Conservation (phyloP, 2,797 vertebrate species). For the Syngnathus rostellatus region DNA sequence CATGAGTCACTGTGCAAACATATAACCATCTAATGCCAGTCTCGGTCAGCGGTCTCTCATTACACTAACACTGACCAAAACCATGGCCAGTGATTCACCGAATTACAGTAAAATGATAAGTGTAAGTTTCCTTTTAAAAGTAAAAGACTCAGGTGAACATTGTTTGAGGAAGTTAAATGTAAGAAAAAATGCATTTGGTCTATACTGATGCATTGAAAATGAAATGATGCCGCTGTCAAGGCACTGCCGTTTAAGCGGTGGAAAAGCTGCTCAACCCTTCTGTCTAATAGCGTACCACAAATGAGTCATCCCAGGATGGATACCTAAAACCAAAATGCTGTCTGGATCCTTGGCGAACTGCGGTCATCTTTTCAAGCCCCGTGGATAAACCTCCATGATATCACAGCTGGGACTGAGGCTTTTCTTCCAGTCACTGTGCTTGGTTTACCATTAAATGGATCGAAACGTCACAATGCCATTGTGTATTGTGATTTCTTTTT, state of each 20-base stretch:
- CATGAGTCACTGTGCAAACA: background rate
- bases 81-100: constrained; percentile 7
- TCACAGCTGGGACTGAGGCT: constrained; percentile 59
- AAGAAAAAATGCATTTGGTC: constrained; percentile 1
- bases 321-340: constrained; percentile 48
- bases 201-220: constrained; percentile 9
- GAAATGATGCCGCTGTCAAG: constrained; percentile 21
- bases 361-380: constrained; percentile 51
- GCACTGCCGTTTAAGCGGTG: constrained; percentile 24
- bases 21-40: constrained; percentile 2
- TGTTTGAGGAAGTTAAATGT: background rate
- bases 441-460: constrained; percentile 58
- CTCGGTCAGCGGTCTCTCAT: constrained; percentile 3
- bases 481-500: constrained; percentile 64
- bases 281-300: constrained; percentile 48
- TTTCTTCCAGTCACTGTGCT: constrained; percentile 65
- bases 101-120: constrained; percentile 9
- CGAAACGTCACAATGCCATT: constrained; percentile 46
- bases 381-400: constrained; percentile 56
- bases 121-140: background rate
- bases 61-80: background rate
- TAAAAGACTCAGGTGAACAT: background rate
- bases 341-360: constrained; percentile 47
- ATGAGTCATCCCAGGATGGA: constrained; percentile 50
- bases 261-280: constrained; percentile 43